These are phyloP conservation scores for Bungarus multicinctus DNA, from an alignment of 2,113 vertebrate genomes.

Conservation along the genomic window DNA sequence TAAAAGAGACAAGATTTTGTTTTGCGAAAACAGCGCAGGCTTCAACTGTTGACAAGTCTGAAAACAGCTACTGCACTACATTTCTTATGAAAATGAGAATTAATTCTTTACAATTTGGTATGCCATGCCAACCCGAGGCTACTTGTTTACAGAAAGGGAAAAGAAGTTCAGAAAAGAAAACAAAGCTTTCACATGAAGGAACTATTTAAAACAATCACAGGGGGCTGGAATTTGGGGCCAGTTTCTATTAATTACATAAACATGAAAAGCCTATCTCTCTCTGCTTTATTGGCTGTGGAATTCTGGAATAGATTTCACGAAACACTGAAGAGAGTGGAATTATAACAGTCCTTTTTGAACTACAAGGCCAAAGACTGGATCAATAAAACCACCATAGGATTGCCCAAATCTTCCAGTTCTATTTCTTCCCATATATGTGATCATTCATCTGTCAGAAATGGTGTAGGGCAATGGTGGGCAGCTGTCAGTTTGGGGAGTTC, in stretches of 20 bases:
- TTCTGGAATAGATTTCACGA: background rate
- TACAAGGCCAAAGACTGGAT: background rate
- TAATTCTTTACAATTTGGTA: background rate
- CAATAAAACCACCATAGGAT: background rate
- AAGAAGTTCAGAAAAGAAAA: background rate
- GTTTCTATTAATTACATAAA: background rate
- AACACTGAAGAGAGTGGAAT: background rate
- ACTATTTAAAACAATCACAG: background rate
- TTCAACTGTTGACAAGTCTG: background rate
- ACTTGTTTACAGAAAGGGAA: background rate
- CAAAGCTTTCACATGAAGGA: background rate
- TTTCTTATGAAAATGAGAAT: background rate
- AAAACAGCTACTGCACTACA: background rate
- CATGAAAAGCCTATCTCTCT: background rate
- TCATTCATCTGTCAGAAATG: background rate
- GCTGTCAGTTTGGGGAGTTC: no score
- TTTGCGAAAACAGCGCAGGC: background rate
- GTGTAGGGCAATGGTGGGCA: no score
- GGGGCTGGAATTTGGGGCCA: no score
- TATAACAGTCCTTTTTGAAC: background rate
- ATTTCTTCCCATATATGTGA: background rate
- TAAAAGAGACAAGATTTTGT: background rate
- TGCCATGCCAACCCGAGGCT: background rate
- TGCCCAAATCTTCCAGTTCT: background rate
- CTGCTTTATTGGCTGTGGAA: background rate